Evolutionary conservation across 2,113 vertebrate genomes (phyloP), one percentile per base, ranked within the genome.

Genomic region (Triplophysa dalaica): DNA sequence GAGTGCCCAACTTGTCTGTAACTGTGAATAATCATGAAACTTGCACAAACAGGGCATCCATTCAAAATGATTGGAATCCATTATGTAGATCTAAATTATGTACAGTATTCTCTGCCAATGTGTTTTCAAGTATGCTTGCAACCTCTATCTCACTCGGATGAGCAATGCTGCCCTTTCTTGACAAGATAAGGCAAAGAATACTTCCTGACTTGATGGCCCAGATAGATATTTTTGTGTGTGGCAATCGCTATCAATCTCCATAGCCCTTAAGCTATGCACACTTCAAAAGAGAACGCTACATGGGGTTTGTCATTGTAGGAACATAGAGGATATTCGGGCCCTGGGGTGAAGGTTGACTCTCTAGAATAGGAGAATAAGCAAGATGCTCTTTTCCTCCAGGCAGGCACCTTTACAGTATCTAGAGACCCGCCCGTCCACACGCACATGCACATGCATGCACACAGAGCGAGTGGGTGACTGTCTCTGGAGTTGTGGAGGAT

Each of bases 181-280:
- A 70, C 81, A 82, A 77, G 67, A 69, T 82, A 78, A 66, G 69
- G 41, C 22, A 33, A 29, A 67, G 22, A 81, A 84, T 61, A 58
- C 65, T 72, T 67, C 74, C 67, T 81, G 66, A 24, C 52, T 67
- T 72, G 58, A 69, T 81, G 75, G 29, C 78, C 78, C 65, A 83
- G 78, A 83, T 77, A 83, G 56, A 70, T 83, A 61, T 81, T 80
- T 80, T 64, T 62, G 73, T 66, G 67, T 77, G 54, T 72, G 67
- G 60, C 67, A 77, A 66, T 84, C 65, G 64, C 74, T 84, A 84
- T 84, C 68, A 81, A 81, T 84, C 82, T 84, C 79, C 54, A 48
- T 60, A 63, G 78, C 78, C 78, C 82, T 69, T 41, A 75, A 78
- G 83, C 48, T 8, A 67, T 67, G 79, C 75, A 74, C 69, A 68